Base-by-base conservation (phyloP, 2,113 vertebrate species). In the Tyto alba region DNA sequence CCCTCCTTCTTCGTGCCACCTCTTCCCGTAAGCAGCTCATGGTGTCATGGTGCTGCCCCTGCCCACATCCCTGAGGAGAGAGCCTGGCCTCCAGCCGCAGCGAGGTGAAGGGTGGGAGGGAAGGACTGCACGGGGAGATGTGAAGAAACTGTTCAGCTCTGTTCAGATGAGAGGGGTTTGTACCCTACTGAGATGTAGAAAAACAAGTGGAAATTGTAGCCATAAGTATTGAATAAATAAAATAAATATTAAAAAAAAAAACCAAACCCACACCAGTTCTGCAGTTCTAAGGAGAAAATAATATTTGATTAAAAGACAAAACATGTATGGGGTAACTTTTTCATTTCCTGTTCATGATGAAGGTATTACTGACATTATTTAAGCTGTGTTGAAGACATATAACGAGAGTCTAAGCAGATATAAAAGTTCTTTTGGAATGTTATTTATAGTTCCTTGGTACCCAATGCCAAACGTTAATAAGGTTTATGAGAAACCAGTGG, bases 291-390 rank as follows among this genome's bases (percentile, higher is more conserved):
- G 34, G 36, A 96, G 95, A 95, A 95, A 96, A 95, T 95, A 98
- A 89, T 96, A 98, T 96, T 96, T 97, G 93, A 97, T 97, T 95
- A 96, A 96, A 94, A 97, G 97, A 96, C 97, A 97, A 95, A 98
- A 94, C 97, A 95, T 94, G 90, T 94, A 97, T 88, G 96, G 95
- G 94, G 94, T 90, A 95, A 94, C 95, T 95, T 97, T 97, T 98
- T 98, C 97, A 98, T 98, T 98, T 98, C 97, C 98, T 98, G 97
- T 76, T 97, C 98, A 97, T 74, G 47, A 97, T 96, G 97, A 96
- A 95, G 94, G 94, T 96, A 95, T 96, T 97, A 96, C 88, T 93
- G 87, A 93, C 95, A 84, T 97, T 97, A 97, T 93, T 97, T 95
- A 97, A 97, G 89, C 92, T 91, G 87, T 76, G 71, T 56, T 93